phyloP scores from a whole-genome alignment of 2,888 invertebrate species.

The Coecobrya sp. region DNA sequence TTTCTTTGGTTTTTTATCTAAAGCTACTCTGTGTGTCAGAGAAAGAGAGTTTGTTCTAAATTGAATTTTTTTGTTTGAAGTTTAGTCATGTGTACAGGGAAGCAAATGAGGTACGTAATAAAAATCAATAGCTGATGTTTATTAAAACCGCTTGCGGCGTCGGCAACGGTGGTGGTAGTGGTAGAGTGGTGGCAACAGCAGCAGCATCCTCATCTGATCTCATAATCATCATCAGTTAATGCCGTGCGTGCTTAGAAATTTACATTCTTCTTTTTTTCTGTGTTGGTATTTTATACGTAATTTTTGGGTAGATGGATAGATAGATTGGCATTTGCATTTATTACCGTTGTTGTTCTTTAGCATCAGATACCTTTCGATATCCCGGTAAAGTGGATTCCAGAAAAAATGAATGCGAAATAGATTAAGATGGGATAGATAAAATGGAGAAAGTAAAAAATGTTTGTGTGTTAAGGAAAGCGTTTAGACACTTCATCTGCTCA shows the following conservation, averaged over 20 bases:
- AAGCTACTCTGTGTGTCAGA: not conserved
- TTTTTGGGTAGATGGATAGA: not conserved
- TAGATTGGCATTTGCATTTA: not conserved
- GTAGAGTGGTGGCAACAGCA: conserved; percentile 1
- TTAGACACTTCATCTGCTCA: conserved; percentile 37
- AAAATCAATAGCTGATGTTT: conserved; percentile 68
- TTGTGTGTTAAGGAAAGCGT: not conserved
- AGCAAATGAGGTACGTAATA: conserved; percentile 70
- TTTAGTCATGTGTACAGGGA: conserved; percentile 64
- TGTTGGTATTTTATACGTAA: not conserved
- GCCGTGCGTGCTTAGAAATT: conserved; percentile 18
- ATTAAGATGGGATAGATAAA: not conserved
- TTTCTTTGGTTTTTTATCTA: conserved; percentile 22
- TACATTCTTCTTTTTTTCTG: not conserved
- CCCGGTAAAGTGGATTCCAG: not conserved
- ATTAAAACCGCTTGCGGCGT: conserved; percentile 61
- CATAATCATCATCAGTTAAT: not conserved
- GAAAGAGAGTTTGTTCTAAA: conserved; percentile 54
- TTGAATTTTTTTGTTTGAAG: conserved; percentile 76
- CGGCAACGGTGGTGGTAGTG: not conserved
- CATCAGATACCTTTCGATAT: not conserved
- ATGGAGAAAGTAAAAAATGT: not conserved
- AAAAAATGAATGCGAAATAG: conserved; percentile 51
- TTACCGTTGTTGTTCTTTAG: not conserved
- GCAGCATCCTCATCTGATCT: not conserved